Evolutionary conservation across 2,888 invertebrate genomes (phyloP).

Genomic region (Callyntrura sp.): DNA sequence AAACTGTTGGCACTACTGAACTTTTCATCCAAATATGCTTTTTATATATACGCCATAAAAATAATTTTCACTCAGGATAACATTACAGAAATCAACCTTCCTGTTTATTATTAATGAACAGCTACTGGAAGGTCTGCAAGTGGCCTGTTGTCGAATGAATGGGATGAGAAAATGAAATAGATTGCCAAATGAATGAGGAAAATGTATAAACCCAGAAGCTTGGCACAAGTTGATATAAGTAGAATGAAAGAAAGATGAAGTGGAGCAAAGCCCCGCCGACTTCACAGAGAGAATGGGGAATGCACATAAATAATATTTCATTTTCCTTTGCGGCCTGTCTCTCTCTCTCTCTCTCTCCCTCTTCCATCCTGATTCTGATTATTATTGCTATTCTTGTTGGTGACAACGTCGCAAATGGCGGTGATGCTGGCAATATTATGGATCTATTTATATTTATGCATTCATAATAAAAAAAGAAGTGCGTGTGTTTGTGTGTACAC

Average conservation of each 20-base stretch:
- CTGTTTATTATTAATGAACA: slow-evolving; percentile 32
- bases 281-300: slow-evolving; percentile 8
- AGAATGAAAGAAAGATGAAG: slow-evolving; percentile 58
- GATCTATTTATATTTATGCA: slow-evolving; percentile 53
- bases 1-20: too few species aligned
- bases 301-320: slow-evolving; percentile 67
- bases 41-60: not conserved
- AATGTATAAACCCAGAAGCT: slow-evolving; percentile 52
- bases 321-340: slow-evolving; percentile 41
- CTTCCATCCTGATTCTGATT: slow-evolving; percentile 52
- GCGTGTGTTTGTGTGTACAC: slow-evolving; percentile 51
- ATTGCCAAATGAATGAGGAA: slow-evolving; percentile 51
- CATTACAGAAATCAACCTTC: slow-evolving; percentile 1
- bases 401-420: not conserved
- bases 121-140: not conserved
- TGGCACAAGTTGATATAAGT: slow-evolving; percentile 53
- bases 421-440: slow-evolving; percentile 55
- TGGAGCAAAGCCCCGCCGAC: slow-evolving; percentile 36
- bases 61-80: not conserved
- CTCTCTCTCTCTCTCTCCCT: slow-evolving; percentile 25
- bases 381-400: slow-evolving; percentile 69
- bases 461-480: slow-evolving; percentile 37
- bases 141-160: slow-evolving; percentile 31
- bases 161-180: slow-evolving; percentile 42
- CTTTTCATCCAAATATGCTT: too few species aligned